Evolutionary conservation across 1,140 invertebrate genomes (phyloP).

Genomic region (Acromyrmex echinatior): DNA sequence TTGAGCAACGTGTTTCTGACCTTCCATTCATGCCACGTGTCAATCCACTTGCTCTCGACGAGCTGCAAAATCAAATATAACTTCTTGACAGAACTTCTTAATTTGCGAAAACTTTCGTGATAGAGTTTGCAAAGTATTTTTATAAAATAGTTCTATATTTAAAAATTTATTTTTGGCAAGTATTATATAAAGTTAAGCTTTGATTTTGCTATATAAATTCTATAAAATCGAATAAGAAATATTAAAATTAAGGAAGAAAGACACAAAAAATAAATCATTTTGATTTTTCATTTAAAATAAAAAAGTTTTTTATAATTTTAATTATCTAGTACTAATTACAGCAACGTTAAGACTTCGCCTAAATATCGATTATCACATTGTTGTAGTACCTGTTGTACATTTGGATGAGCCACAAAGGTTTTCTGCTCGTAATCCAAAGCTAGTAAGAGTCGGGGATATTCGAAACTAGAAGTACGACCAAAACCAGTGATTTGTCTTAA

Average conservation of each 20-base stretch:
- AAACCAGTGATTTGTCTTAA: slow-evolving; percentile 87
- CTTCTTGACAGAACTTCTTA: slow-evolving; percentile 10
- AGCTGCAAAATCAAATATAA: slow-evolving; percentile 50
- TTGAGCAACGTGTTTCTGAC: slow-evolving; percentile 81
- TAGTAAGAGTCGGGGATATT: slow-evolving; percentile 89
- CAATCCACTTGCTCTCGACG: slow-evolving; percentile 86
- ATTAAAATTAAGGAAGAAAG: not conserved
- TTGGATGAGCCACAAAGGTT: slow-evolving; percentile 91
- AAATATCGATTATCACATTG: not conserved
- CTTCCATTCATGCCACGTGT: slow-evolving; percentile 88
- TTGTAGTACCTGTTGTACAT: slow-evolving; percentile 89
- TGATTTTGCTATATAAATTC: no score
- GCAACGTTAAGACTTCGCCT: not conserved
- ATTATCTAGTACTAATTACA: not conserved
- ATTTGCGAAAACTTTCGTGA: not conserved
- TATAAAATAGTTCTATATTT: not conserved
- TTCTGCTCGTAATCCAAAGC: slow-evolving; percentile 92
- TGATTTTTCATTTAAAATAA: not conserved
- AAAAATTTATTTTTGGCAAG: not conserved
- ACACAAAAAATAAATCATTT: not conserved
- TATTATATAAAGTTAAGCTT: no score
- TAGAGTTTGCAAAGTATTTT: not conserved
- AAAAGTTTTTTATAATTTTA: not conserved
- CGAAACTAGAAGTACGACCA: slow-evolving; percentile 81
- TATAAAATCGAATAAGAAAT: not conserved